Evolutionary conservation across 2,113 vertebrate genomes (phyloP).

Genomic region (Leiothrix lutea): DNA sequence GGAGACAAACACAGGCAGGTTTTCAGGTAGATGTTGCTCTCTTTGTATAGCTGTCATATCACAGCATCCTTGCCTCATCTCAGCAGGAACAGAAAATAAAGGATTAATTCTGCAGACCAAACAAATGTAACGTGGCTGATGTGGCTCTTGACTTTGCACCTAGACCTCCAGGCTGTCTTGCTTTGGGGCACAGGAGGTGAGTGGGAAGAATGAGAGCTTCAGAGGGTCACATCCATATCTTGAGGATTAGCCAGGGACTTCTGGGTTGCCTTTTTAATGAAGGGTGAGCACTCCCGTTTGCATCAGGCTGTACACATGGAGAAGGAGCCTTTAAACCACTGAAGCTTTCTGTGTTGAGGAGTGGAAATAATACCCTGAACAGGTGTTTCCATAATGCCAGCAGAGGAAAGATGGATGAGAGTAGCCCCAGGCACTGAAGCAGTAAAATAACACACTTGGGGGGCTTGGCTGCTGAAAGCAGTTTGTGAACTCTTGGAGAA

Average conservation of each 20-base stretch:
- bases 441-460: rapidly evolving
- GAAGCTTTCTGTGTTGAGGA: neutral
- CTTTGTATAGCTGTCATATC: neutral
- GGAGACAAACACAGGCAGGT: neutral
- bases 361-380: neutral
- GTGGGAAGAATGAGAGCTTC: neutral
- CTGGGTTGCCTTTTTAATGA: neutral
- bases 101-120: neutral
- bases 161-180: neutral
- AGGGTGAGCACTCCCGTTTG: neutral
- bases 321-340: neutral
- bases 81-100: neutral
- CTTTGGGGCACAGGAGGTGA: neutral
- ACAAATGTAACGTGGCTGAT: rapidly evolving
- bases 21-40: neutral
- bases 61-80: neutral
- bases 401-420: neutral
- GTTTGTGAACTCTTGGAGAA: neutral
- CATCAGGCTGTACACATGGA: neutral
- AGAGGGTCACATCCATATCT: neutral
- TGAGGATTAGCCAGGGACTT: neutral
- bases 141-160: neutral
- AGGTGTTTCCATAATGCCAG: neutral
- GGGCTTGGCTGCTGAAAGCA: neutral
- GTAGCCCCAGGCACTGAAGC: neutral